Evolutionary conservation across 2,113 vertebrate species (phyloP), one percentile per base, ranked within the genome.

Genomic region (Tetraodon nigroviridis): DNA sequence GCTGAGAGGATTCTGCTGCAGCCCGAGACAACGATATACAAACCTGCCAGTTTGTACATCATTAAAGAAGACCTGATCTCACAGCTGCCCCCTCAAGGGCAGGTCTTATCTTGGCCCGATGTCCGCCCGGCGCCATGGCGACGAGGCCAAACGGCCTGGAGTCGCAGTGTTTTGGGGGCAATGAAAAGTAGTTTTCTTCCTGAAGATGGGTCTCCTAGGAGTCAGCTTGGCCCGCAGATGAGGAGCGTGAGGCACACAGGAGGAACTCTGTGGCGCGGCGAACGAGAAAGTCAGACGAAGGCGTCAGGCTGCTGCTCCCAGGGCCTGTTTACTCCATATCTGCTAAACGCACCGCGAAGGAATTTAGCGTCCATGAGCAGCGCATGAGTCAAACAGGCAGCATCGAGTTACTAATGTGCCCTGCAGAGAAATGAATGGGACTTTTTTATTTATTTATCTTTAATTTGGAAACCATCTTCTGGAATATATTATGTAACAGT

Each of bases 181-280:
- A 87, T 91, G 87, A 89, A 89, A 90, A 89, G 87, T 88, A 85
- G 89, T 89, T 89, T 90, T 91, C 88, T 88, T 89, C 78, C 79
- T 71, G 27, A 81, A 84, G 79, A 82, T 74, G 79, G 60, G 81
- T 65, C 84, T 40, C 74, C 42, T 69, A 71, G 79, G 83, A 76
- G 57, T 60, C 46, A 15, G 68, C 58, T 81, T 80, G 85, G 87
- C 77, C 71, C 70, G 32, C 18, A 76, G 76, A 4, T 21, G 57
- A 73, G 63, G 58, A 83, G 73, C 63, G 69, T 80, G 87, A 88
- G 86, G 78, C 77, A 84, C 53, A 70, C 76, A 51, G 75, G 73
- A 87, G 80, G 81, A 89, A 86, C 85, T 83, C 46, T 47, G 59
- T 84, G 80, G 76, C 11, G 73, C 79, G 79, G 81, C 65, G 87